phyloP scores from a whole-genome alignment of 2,888 invertebrate genomes.

The Oligia latruncula region DNA sequence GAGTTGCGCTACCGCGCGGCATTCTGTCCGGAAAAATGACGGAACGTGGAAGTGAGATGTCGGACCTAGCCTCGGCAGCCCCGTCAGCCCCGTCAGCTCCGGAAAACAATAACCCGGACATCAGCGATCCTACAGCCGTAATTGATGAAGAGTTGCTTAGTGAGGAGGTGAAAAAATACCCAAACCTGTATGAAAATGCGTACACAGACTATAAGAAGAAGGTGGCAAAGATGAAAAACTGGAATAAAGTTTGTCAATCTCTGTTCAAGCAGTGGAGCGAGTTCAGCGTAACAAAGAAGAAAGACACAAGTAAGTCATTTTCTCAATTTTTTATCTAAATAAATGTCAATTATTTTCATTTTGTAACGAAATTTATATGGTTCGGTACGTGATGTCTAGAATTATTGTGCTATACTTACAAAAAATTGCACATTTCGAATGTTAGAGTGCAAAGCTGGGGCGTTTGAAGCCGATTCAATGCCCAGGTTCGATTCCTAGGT shows the following conservation, averaged over 20 bases:
- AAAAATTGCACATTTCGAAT: not conserved
- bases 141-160: slow-evolving; percentile 4
- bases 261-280: slow-evolving; percentile 1
- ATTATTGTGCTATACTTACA: not conserved
- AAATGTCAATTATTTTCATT: not conserved
- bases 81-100: not conserved
- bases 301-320: not conserved
- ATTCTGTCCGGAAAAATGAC: slow-evolving; percentile 6
- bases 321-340: not conserved
- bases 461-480: not conserved
- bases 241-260: slow-evolving; percentile 3
- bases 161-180: slow-evolving; percentile 6
- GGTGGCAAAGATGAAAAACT: not conserved
- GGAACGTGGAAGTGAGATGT: slow-evolving; percentile 10
- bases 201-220: not conserved
- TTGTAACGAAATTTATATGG: not conserved
- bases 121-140: not conserved
- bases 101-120: not conserved
- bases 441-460: not conserved
- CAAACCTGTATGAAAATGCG: not conserved
- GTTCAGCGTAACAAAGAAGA: not conserved
- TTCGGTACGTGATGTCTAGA: not conserved
- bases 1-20: slow-evolving; percentile 21
- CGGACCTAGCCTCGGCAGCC: not conserved
- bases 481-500: slow-evolving; percentile 32